Base-by-base conservation (phyloP, 2,888 invertebrate genomes). In the Phyllotreta cruciferae region DNA sequence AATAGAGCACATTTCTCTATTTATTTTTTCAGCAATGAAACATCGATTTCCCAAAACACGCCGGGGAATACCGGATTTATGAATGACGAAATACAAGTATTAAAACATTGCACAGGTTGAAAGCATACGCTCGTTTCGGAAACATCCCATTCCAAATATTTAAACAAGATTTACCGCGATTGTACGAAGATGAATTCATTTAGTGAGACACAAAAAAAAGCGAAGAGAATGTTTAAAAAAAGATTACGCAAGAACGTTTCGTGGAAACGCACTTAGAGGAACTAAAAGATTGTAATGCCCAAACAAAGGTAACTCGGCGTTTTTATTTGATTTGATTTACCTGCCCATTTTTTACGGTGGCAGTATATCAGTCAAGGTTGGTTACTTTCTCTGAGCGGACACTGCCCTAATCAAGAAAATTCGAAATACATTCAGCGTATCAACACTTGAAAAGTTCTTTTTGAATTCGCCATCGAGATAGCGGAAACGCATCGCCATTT, bases 301-400 rank as follows among this genome's bases (percentile, higher is more conserved):
- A 24, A 24, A 24, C 24, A 24, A 24, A 24, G 24, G 24, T 24
- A 24, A 24, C 24, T 24, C 24, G 24, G 7, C 36, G 10, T 5
- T 35, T 47, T 34, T 34, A 50, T 36, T 35, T 50, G 6, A 37
- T 52, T 52, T 52, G 36, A 14, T 52, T 52, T 36, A 52, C 38
- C 38, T 38, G 9, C 14, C 11, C 10, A 41, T 52, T 52, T 52
- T n/a, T 52, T 37, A 37, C 10, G 10, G 53, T 66, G 64, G 62
- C 60, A 58, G 60, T 71, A 74, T 74, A 67, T 75, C 75, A 73
- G 75, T 75, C 75, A 75, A 75, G 75, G 75, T 74, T 75, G 72
- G 62, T 66, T 67, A 73, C 74, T 75, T 75, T 75, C 75, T 75
- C 75, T 74, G 56, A 62, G 66, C 72, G 74, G 74, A 63, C 74